Evolutionary conservation across 2,888 invertebrate genomes (phyloP).

Genomic region (Thyatira batis): DNA sequence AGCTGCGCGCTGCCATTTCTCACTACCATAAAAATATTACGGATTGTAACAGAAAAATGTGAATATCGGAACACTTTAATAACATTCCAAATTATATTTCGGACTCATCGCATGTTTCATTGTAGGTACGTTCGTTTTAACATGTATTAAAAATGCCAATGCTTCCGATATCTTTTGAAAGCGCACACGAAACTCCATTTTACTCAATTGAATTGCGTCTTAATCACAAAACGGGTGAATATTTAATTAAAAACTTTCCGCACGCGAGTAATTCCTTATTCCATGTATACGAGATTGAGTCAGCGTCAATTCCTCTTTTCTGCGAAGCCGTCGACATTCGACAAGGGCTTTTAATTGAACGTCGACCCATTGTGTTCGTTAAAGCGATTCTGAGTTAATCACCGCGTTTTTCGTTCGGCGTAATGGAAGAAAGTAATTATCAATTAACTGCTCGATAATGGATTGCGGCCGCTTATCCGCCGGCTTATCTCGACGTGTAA

Average conservation of each 20-base stretch:
- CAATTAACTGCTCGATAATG: slow-evolving; percentile 80
- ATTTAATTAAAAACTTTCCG: slow-evolving; percentile 81
- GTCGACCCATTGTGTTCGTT: slow-evolving; percentile 78
- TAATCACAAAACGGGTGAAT: slow-evolving; percentile 80
- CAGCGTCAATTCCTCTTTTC: slow-evolving; percentile 72
- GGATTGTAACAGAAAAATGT: not conserved
- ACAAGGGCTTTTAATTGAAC: slow-evolving; percentile 81
- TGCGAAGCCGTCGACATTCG: slow-evolving; percentile 73
- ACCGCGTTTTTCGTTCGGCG: slow-evolving; percentile 76
- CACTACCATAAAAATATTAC: not conserved
- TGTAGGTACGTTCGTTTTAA: slow-evolving; percentile 27
- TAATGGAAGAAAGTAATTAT: slow-evolving; percentile 82
- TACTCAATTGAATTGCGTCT: slow-evolving; percentile 74
- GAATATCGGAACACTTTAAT: not conserved
- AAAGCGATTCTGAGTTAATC: slow-evolving; percentile 80
- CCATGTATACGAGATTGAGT: slow-evolving; percentile 79
- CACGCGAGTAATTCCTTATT: slow-evolving; percentile 80
- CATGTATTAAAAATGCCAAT: slow-evolving; percentile 46
- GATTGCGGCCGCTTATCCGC: slow-evolving; percentile 76
- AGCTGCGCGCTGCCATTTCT: slow-evolving; percentile 3
- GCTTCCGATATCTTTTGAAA: slow-evolving; percentile 64
- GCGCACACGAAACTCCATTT: slow-evolving; percentile 64
- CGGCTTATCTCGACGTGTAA: slow-evolving; percentile 71
- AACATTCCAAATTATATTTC: slow-evolving; percentile 15
- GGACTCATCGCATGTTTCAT: not conserved